Conservation (phyloP, 2,797 vertebrate species). For the Eospalax fontanierii region DNA sequence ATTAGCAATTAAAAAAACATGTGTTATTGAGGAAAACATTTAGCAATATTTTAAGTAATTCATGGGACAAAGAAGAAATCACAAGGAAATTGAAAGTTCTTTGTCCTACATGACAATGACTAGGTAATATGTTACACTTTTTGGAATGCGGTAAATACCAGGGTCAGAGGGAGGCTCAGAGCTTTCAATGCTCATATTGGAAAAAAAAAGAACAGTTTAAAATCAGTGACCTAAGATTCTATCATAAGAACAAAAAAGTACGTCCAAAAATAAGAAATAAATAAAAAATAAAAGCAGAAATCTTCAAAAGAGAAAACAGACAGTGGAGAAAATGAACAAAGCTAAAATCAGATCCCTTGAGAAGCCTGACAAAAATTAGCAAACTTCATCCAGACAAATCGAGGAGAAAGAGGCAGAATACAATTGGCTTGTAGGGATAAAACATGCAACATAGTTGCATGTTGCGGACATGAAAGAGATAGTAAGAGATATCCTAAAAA, state of each 20-base stretch:
- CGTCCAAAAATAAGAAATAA: not conserved
- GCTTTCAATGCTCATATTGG: not conserved
- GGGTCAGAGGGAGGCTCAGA: not conserved
- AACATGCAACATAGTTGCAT: not conserved
- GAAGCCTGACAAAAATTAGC: not conserved
- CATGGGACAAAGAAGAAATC: not conserved
- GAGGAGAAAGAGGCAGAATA: not conserved
- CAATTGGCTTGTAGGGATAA: not conserved
- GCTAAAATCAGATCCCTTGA: not conserved
- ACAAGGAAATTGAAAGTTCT: not conserved
- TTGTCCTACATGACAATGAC: not conserved
- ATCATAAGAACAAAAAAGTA: not conserved
- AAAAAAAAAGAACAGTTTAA: not conserved
- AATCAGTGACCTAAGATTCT: not conserved
- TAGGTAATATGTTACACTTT: not conserved
- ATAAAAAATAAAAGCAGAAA: not conserved
- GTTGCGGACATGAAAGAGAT: not conserved
- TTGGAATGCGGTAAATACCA: not conserved
- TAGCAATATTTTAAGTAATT: constrained; percentile 6
- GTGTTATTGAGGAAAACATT: not conserved
- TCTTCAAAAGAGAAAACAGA: not conserved
- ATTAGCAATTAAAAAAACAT: not conserved
- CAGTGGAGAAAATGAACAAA: not conserved
- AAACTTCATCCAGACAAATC: not conserved
- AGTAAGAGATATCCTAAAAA: not conserved